A percentile compares a stretch with the other conserved stretches of the same genome.
Conservation (phyloP, 1,140 invertebrate species). For the Ridgeia piscesae region DNA sequence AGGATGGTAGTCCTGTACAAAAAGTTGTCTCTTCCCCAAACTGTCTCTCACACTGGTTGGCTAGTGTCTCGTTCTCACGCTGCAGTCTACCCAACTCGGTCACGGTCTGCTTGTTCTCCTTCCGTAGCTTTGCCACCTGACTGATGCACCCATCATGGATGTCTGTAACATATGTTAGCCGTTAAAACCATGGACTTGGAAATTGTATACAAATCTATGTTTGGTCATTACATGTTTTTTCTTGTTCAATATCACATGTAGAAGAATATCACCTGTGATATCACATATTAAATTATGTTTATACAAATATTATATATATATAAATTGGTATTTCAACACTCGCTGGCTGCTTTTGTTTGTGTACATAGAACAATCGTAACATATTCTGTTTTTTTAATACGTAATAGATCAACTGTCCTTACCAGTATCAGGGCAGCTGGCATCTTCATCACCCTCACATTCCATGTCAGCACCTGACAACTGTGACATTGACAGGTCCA, state of each 20-base stretch:
- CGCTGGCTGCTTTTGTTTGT: not conserved
- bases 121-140: no score
- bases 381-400: no score
- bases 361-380: no score
- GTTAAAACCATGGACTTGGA: not conserved
- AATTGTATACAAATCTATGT: conserved; percentile 9
- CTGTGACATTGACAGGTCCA: conserved; percentile 7
- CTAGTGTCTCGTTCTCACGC: not conserved
- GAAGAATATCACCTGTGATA: not conserved
- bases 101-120: not conserved
- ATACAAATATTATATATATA: no score
- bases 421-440: not conserved
- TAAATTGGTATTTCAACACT: conserved; percentile 14
- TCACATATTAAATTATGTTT: no score
- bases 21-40: not conserved
- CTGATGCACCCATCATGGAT: conserved; percentile 16
- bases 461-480: not conserved
- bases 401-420: no score
- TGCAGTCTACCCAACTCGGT: not conserved
- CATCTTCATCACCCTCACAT: not conserved
- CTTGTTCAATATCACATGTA: not conserved
- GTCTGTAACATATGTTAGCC: not conserved
- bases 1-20: conserved; percentile 2
- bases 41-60: not conserved
- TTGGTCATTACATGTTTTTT: not conserved